Percentiles rank a stretch among this genome's conserved stretches.
Evolutionary conservation across 2,888 invertebrate genomes (phyloP).

Genomic region (Eristalis pertinax): DNA sequence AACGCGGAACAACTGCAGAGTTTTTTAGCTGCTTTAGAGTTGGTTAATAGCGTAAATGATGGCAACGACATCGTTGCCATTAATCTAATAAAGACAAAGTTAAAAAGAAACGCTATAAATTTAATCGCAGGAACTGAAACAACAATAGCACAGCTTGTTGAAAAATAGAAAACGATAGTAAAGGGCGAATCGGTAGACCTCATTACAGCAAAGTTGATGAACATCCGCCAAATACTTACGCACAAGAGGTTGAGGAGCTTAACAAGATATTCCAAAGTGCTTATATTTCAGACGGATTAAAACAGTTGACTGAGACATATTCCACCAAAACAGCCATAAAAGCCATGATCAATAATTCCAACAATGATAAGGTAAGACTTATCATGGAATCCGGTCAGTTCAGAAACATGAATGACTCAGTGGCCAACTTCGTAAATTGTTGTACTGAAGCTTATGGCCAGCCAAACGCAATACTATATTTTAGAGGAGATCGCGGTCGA

Average conservation of each 20-base stretch:
- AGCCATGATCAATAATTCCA: background rate
- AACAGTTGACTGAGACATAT: slow-evolving; percentile 1
- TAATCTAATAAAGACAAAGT: slow-evolving; percentile 16
- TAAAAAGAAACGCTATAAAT: slow-evolving; percentile 8
- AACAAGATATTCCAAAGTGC: no score
- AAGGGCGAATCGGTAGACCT: no score
- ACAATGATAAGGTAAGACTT: background rate
- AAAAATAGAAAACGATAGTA: no score
- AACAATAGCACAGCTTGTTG: background rate
- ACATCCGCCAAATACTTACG: no score
- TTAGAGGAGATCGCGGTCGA: background rate
- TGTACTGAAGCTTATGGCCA: no score
- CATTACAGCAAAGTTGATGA: no score
- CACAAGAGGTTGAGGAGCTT: no score
- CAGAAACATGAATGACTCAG: slow-evolving; percentile 6
- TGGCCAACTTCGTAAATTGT: background rate
- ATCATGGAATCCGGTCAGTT: slow-evolving; percentile 3
- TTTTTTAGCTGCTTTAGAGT: slow-evolving; percentile 3
- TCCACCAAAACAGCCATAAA: background rate
- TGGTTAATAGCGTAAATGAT: slow-evolving; percentile 13
- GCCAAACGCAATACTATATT: no score
- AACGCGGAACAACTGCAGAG: background rate
- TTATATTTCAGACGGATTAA: slow-evolving; percentile 9
- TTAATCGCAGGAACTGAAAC: background rate
- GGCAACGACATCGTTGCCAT: slow-evolving; percentile 18